Conservation (phyloP, 1,140 invertebrate species). For the Zaprionus camerounensis region DNA sequence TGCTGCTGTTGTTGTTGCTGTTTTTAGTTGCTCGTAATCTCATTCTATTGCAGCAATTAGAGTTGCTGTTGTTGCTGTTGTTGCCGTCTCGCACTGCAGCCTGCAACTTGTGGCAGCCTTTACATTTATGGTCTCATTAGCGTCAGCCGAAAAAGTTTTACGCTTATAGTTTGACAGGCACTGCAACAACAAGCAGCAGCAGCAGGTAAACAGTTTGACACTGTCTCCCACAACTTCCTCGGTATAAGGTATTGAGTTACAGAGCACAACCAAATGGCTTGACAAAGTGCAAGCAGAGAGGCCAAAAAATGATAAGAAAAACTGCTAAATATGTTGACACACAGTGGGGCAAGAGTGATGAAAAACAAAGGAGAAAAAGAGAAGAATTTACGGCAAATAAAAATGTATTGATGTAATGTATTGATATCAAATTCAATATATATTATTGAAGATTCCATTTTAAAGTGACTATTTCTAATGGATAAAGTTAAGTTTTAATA, state of each 20-base stretch:
- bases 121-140: conserved; percentile 79
- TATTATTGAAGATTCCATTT: no score
- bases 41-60: conserved; percentile 77
- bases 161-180: conserved; percentile 43
- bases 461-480: no score
- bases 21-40: conserved; percentile 53
- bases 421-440: no score
- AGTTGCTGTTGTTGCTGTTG: conserved; percentile 50
- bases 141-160: conserved; percentile 46
- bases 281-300: conserved; percentile 11
- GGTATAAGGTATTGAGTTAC: conserved; percentile 34
- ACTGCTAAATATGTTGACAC: conserved; percentile 6
- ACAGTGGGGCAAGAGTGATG: conserved; percentile 19
- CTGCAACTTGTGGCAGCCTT: conserved; percentile 48
- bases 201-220: not conserved
- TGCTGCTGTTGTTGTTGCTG: conserved; percentile 15
- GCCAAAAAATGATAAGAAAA: conserved; percentile 27
- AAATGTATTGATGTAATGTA: no score
- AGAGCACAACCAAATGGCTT: conserved; percentile 26
- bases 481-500: no score
- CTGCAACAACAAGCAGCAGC: not conserved
- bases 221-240: conserved; percentile 7
- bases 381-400: not conserved
- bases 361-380: not conserved
- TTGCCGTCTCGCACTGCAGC: conserved; percentile 45